These are phyloP conservation scores for Nymphicus hollandicus DNA, from an alignment of 2,113 vertebrate species.

Conservation along the genomic window DNA sequence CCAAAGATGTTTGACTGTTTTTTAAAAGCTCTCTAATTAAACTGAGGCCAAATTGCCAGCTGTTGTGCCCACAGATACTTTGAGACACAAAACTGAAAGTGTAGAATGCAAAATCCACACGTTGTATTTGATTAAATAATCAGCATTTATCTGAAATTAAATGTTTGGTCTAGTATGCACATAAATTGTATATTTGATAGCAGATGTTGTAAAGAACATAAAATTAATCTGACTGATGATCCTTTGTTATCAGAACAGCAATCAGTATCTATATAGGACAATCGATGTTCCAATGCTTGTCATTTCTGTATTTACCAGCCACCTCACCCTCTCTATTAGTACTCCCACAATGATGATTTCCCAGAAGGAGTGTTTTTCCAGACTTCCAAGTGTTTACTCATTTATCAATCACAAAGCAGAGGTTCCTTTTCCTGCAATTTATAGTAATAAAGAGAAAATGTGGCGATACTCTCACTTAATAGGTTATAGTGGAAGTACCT, in stretches of 20 bases:
- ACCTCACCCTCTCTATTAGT: neutral
- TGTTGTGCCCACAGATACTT: neutral
- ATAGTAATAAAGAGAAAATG: neutral
- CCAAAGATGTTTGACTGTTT: neutral
- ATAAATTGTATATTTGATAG: neutral
- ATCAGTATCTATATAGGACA: neutral
- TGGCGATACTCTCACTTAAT: neutral
- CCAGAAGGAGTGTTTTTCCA: neutral
- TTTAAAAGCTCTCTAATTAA: neutral
- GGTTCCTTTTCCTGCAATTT: neutral
- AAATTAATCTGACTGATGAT: neutral
- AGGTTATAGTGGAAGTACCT: neutral
- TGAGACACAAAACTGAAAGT: neutral
- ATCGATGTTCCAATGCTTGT: neutral
- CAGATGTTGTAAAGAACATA: neutral
- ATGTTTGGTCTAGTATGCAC: neutral
- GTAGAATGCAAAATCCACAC: neutral
- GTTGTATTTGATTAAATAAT: neutral
- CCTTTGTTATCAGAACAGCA: neutral
- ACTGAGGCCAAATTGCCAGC: neutral
- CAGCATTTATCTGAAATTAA: neutral
- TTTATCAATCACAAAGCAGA: neutral
- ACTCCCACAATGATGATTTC: neutral
- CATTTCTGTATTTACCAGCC: neutral
- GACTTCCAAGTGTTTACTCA: neutral